Evolutionary conservation across 1,140 invertebrate genomes (phyloP).

Genomic region (Lepidurus packardi): DNA sequence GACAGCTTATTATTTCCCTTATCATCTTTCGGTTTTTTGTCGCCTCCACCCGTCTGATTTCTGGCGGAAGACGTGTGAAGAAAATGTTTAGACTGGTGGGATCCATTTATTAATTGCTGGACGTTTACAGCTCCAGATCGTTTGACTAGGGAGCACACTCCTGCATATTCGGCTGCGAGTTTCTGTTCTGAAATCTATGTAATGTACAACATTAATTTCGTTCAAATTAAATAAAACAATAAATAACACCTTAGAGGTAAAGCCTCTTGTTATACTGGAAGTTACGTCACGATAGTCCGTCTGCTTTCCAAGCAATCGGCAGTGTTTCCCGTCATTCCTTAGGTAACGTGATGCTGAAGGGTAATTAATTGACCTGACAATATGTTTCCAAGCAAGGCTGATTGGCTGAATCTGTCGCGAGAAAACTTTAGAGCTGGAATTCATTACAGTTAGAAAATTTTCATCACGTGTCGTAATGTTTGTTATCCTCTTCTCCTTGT

Average conservation of each 20-base stretch:
- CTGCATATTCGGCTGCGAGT: not conserved
- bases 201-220: not conserved
- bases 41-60: slow-evolving; percentile 17
- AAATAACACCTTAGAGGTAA: not conserved
- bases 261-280: not conserved
- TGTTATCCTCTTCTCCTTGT: not conserved
- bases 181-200: not conserved
- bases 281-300: not conserved
- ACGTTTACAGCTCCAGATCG: not conserved
- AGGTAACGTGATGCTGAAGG: not conserved
- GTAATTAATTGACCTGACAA: not conserved
- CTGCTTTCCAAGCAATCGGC: not conserved
- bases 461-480: slow-evolving; percentile 3
- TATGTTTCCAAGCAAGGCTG: not conserved
- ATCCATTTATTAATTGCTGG: not conserved
- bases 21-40: slow-evolving; percentile 48
- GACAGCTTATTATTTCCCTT: slow-evolving; percentile 61
- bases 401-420: not conserved
- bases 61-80: not conserved
- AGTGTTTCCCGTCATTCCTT: not conserved
- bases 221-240: not conserved
- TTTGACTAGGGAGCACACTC: not conserved
- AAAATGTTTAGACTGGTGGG: not conserved
- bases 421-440: not conserved
- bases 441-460: not conserved